Evolutionary conservation across 2,797 vertebrate species (phyloP).

Genomic region (Pelochelys cantorii): DNA sequence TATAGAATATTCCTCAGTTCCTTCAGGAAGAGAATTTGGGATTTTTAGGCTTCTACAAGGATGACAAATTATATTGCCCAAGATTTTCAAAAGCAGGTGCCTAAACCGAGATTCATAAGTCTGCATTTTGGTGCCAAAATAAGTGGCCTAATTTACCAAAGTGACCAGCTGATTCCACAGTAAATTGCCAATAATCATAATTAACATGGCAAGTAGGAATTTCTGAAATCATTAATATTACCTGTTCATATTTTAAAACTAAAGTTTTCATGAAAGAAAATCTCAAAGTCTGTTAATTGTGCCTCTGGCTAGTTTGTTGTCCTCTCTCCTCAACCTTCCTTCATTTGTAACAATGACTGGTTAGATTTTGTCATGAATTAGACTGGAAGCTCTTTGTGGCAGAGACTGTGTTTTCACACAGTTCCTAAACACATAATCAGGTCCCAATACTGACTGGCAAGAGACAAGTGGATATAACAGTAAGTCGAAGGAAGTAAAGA

Average conservation of each 20-base stretch:
- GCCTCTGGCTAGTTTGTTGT: neutral
- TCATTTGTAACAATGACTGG: neutral
- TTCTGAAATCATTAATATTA: neutral
- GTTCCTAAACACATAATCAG: neutral
- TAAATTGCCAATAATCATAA: neutral
- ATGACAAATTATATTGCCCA: neutral
- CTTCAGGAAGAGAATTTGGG: neutral
- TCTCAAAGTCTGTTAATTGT: neutral
- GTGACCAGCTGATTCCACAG: neutral
- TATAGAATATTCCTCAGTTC: neutral
- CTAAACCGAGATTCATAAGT: neutral
- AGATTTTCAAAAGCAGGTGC: neutral
- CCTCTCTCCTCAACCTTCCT: neutral
- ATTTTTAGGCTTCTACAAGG: neutral
- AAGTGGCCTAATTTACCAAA: neutral
- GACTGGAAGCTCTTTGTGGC: neutral
- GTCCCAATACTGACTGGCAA: neutral
- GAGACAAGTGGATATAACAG: neutral
- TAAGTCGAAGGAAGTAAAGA: neutral
- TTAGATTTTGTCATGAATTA: neutral
- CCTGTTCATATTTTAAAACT: neutral
- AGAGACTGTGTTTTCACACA: neutral
- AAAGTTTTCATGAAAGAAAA: neutral
- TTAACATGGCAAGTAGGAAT: neutral
- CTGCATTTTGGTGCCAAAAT: neutral